Base-by-base conservation (phyloP, 2,888 invertebrate species). In the Unio pictorum region DNA sequence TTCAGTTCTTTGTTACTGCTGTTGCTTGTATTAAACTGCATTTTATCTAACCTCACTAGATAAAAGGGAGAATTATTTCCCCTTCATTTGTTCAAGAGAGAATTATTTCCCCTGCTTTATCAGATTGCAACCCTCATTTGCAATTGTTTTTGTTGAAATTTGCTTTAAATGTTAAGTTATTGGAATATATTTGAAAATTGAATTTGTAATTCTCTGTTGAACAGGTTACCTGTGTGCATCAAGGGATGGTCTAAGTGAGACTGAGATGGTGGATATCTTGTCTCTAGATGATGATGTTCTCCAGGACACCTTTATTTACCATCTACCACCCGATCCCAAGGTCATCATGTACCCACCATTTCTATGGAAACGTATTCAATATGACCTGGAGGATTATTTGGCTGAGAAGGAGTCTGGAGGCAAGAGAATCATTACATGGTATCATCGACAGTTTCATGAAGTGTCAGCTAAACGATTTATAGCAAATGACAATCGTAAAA, bases 231-330 rank as follows among this genome's bases (percentile, higher is more conserved):
- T 87, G 73, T 79, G 82, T 28, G 80, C 81, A 11, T 77, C 84
- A 0, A 71, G 65, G 34, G 76, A 79, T 54, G 87, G 87, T 1
- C 68, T 85, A 28, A 79, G 77, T 18, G 76, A 80, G 30, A 34
- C 70, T 8, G 86, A 87, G 68, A 78, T 87, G 66, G 87, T 87
- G 68, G 86, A 86, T 67, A 45, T 87, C 8, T 74, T 87, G 58
- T 86, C 86, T 7, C 71, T 85, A 54, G 86, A 86, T 72, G 84
- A 87, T 74, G 84, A 85, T 67, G 84, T 84, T 11, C 78, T 87
- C 7, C 86, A 87, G 72, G 86, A 86, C 69, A 79, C 83, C 17
- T 87, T 84, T 78, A 72, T 86, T 11, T 81, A 84, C 69, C 86
- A 87, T 68, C 80, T 86, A 15, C 87, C 87, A 7, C 85, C 87